phyloP scores from a whole-genome alignment of 1,140 invertebrate genomes.

The Drosophila nasuta region DNA sequence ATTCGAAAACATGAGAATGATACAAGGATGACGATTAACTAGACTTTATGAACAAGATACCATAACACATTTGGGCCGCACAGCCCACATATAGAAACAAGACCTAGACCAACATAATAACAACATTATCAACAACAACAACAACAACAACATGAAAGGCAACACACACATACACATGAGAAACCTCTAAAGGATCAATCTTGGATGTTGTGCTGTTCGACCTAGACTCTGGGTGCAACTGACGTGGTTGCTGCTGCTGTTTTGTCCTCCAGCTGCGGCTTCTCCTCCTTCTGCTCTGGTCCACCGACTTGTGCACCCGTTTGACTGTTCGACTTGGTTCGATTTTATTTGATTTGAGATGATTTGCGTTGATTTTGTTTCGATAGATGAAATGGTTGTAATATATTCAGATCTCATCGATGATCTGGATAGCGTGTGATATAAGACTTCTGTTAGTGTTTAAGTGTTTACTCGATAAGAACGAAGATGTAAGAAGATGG shows the following conservation, averaged over 20 bases:
- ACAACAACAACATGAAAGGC: slow-evolving; percentile 31
- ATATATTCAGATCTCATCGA: slow-evolving; percentile 16
- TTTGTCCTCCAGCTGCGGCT: slow-evolving; percentile 80
- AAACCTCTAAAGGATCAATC: slow-evolving; percentile 37
- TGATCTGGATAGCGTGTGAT: slow-evolving; percentile 66
- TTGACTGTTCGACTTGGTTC: slow-evolving; percentile 47
- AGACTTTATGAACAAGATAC: slow-evolving; percentile 61
- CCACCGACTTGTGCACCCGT: slow-evolving; percentile 76
- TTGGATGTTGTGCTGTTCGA: slow-evolving; percentile 58
- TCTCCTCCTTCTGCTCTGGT: slow-evolving; percentile 78
- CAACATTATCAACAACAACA: background rate
- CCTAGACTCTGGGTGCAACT: slow-evolving; percentile 70
- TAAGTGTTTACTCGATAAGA: slow-evolving; percentile 66
- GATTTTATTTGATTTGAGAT: slow-evolving; percentile 30
- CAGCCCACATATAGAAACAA: slow-evolving; percentile 37
- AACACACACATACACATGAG: slow-evolving; percentile 52
- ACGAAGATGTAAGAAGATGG: slow-evolving; percentile 10
- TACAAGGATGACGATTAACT: slow-evolving; percentile 50
- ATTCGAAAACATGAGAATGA: slow-evolving; percentile 57
- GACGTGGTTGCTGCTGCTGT: slow-evolving; percentile 78
- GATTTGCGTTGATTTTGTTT: too few relatives aligned
- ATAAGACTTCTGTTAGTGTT: slow-evolving; percentile 76
- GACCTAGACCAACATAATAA: background rate
- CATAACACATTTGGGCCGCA: slow-evolving; percentile 74
- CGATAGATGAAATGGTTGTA: background rate